phyloP scores from a whole-genome alignment of 2,888 invertebrate species.

The Cephus pulcher region DNA sequence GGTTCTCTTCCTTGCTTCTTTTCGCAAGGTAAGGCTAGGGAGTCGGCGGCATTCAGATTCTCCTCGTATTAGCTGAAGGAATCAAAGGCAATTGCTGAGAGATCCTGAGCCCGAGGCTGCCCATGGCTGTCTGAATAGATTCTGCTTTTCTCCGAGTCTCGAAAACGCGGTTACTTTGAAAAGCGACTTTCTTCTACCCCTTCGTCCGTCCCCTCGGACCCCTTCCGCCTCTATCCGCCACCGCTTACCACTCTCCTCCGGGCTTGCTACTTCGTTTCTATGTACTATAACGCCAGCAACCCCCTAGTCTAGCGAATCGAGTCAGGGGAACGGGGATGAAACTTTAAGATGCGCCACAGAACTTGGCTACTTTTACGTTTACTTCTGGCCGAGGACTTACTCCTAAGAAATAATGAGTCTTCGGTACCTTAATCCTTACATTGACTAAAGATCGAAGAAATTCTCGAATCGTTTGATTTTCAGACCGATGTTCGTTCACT shows the following conservation, averaged over 20 bases:
- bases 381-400: background rate
- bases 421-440: background rate
- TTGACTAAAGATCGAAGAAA: background rate
- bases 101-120: slow-evolving; percentile 27
- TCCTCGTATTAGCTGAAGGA: slow-evolving; percentile 37
- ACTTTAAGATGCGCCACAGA: slow-evolving; percentile 27
- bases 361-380: background rate
- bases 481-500: background rate
- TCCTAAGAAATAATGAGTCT: background rate
- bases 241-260: background rate
- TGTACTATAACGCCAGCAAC: background rate
- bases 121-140: slow-evolving; percentile 32
- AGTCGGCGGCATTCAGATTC: slow-evolving; percentile 32
- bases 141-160: slow-evolving; percentile 15
- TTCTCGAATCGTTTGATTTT: background rate
- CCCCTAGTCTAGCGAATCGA: slow-evolving; percentile 3
- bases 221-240: slow-evolving; percentile 15
- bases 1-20: background rate
- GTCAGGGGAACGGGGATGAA: slow-evolving; percentile 5
- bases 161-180: slow-evolving; percentile 5
- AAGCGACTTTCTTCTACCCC: slow-evolving; percentile 1
- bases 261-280: background rate
- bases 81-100: slow-evolving; percentile 44
- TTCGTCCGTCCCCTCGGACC: slow-evolving; percentile 11
- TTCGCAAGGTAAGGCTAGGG: background rate